These are phyloP conservation scores for Cyprinodon tularosa DNA, from an alignment of 2,113 vertebrate genomes.

Conservation along the genomic window DNA sequence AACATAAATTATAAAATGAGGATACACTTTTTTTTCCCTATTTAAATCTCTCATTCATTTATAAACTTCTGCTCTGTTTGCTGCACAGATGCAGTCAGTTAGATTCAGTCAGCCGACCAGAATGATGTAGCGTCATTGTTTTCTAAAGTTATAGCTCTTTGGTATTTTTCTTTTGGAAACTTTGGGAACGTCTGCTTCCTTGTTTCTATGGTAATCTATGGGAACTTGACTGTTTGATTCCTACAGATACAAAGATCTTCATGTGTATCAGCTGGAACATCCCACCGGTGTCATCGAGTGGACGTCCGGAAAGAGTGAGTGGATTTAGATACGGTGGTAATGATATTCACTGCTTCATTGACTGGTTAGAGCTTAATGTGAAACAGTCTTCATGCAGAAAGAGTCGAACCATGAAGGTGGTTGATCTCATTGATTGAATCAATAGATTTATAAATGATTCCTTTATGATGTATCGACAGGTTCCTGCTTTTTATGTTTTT, in stretches of 20 bases:
- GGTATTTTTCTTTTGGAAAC: no score
- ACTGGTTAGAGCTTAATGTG: not conserved
- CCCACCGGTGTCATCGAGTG: constrained; percentile 78
- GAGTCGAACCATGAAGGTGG: not conserved
- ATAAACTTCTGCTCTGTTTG: no score
- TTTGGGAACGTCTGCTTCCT: no score
- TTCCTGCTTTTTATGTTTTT: not conserved
- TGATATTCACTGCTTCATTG: not conserved
- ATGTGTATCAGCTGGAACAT: constrained; percentile 79
- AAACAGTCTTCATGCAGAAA: not conserved
- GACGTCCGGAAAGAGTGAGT: constrained; percentile 76
- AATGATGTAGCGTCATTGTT: no score
- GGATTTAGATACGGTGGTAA: not conserved
- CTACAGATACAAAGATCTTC: constrained; percentile 78
- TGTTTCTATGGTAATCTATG: not conserved
- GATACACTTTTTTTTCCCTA: not conserved
- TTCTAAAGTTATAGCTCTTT: no score
- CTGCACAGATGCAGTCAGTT: no score
- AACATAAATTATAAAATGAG: not conserved
- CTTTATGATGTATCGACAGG: not conserved
- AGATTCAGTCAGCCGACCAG: no score
- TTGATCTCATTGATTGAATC: not conserved
- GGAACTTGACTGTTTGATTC: not conserved
- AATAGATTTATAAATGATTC: not conserved
- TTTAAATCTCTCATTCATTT: no score